Conservation (phyloP, 2,888 invertebrate genomes). For the Platycheirus albimanus region DNA sequence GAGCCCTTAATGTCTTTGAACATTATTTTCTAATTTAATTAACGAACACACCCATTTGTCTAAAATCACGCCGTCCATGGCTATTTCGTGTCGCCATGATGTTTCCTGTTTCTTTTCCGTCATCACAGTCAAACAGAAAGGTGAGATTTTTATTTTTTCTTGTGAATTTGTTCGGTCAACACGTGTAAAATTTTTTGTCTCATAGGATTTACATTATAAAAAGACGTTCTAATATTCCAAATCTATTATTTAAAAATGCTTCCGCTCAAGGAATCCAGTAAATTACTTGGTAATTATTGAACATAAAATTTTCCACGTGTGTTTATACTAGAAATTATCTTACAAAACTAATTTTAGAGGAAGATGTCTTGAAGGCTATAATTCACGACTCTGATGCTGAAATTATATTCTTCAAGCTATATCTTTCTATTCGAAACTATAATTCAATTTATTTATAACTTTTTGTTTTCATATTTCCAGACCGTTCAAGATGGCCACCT, state of each 20-base stretch:
- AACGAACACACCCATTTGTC: constrained; percentile 39
- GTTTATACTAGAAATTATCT: constrained; percentile 11
- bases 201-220: constrained; percentile 43
- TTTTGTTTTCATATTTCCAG: constrained; percentile 58
- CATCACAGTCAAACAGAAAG: constrained; percentile 80
- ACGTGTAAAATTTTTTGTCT: constrained; percentile 76
- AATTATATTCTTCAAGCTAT: constrained; percentile 42
- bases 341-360: constrained; percentile 74
- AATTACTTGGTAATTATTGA: constrained; percentile 72
- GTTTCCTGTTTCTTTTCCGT: constrained; percentile 82
- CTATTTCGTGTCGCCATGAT: constrained; percentile 77
- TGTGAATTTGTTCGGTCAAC: constrained; percentile 77
- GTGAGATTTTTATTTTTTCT: constrained; percentile 80
- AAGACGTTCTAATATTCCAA: constrained; percentile 23
- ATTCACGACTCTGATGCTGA: constrained; percentile 83
- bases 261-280: constrained; percentile 53
- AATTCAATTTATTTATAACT: not conserved
- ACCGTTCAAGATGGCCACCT: constrained; percentile 80
- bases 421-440: not conserved
- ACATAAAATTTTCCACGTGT: constrained; percentile 76
- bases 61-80: constrained; percentile 35
- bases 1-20: no score
- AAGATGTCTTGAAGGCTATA: constrained; percentile 83
- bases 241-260: constrained; percentile 55
- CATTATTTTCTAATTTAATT: no score